Evolutionary conservation across 2,888 invertebrate genomes (phyloP), one percentile per base, ranked within the genome.

Genomic region (Agrotis segetum): DNA sequence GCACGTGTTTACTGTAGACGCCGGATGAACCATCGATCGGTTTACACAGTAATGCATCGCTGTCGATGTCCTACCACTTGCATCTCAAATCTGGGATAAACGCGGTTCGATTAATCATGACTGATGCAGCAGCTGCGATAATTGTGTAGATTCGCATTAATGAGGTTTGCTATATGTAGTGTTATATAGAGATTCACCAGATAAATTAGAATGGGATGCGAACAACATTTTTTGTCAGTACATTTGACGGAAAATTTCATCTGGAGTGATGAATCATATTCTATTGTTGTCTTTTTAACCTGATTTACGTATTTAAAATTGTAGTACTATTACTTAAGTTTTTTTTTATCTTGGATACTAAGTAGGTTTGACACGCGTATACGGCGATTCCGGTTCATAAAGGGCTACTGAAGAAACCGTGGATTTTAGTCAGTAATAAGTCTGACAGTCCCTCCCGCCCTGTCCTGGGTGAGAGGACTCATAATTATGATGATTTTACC

Each of bases 11-110:
- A 95, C 93, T 79, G 88, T 88, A 90, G 89, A 89, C 93, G 94
- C 94, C 95, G 95, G 95, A 95, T 95, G 94, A 93, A 91, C 89
- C 94, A 95, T 95, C 94, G 95, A 96, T 96, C 95, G 92, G 95
- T 94, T 93, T 93, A 93, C 92, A 88, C 92, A 88, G 95, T 95
- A 95, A 95, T 94, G 94, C 94, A 94, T 93, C 94, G 90, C 90
- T 89, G 90, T 92, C 93, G 90, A 92, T 92, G 92, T 88, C 88
- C 85, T 88, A 87, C 88, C 90, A 92, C 92, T 92, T 90, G 91
- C 86, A 89, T 88, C 86, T 83, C 82, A 82, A 81, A 79, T 78
- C 80, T 75, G 74, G 82, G 71, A 86, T 84, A 74, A 68, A 75
- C 75, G 64, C 63, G 65, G 69, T 83, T 71, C 78, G 67, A 79